Base-by-base conservation (phyloP, 2,113 vertebrate species). In the Tetrax tetrax region DNA sequence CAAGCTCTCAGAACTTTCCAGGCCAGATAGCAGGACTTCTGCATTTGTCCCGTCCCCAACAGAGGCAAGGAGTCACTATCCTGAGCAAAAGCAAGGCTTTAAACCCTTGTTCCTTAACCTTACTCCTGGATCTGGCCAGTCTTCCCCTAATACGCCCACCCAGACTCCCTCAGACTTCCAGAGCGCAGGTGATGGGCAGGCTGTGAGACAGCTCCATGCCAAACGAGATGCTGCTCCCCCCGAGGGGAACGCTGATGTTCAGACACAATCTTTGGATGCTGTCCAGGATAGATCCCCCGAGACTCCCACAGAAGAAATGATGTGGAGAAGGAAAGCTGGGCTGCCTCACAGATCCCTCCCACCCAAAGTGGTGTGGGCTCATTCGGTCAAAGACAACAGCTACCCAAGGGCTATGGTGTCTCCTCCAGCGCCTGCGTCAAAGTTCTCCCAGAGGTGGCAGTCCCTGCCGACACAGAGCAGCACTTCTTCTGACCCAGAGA, bases 401-500 rank as follows among this genome's bases (percentile, higher is more conserved):
- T 37, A 54, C 18, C 10, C 70, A 0, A 83, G 87, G 83, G 88
- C 79, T 6, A 0, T 27, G 18, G 50, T 4, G 6, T 65, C 64
- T 5, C 65, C 85, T 12, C 92, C 76, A 10, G 43, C 12, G 0
- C 16, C 83, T 3, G 78, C 56, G 61, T 93, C 48, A 1, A 96
- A 96, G 92, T 81, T 83, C 88, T 94, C 70, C 21, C 87, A 63
- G 47, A 76, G 94, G 11, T 96, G 83, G 89, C 96, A 85, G 53
- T 94, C 84, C 50, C 88, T 95, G n/a, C 87, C 75, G 0, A 95
- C 95, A 10, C 92, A 94, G 83, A 70, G 95, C 87, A 97, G 93
- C 74, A 96, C 96, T 94, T 98, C 97, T 59, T 97, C 97, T 0
- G 97, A 98, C n/a, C 83, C 96, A 6, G 97, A 98, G 86, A 84